A percentile compares a stretch with the other conserved stretches of the same genome.
phyloP scores from a whole-genome alignment of 2,888 invertebrate genomes.

The Anthrax anthrax region DNA sequence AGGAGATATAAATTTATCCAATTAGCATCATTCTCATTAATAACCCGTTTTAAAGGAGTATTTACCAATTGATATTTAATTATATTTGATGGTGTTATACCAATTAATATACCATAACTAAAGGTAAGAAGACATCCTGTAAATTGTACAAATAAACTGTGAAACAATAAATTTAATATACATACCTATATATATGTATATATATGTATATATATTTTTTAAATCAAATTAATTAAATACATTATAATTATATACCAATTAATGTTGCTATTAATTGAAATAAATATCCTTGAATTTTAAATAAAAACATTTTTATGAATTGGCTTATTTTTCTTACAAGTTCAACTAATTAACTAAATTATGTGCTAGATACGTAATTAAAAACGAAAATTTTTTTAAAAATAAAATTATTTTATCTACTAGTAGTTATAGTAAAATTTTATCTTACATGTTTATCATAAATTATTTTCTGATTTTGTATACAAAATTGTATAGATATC shows the following conservation, averaged over 20 bases:
- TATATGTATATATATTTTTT: too few relatives aligned
- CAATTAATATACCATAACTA: conserved; percentile 28
- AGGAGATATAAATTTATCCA: conserved; percentile 23
- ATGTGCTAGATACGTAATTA: too few relatives aligned
- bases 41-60: conserved; percentile 20
- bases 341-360: too few relatives aligned
- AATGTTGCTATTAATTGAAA: conserved; percentile 5
- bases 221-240: neutral
- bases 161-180: conserved; percentile 3
- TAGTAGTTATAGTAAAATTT: too few relatives aligned
- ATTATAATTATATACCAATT: conserved; percentile 6
- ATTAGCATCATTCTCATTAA: conserved; percentile 19
- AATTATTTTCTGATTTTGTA: too few relatives aligned
- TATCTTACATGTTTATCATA: too few relatives aligned
- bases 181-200: too few relatives aligned
- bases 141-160: neutral
- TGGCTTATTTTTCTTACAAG: too few relatives aligned
- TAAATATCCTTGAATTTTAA: conserved; percentile 6
- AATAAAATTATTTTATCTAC: too few relatives aligned
- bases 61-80: conserved; percentile 19
- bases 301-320: conserved; percentile 2
- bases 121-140: conserved; percentile 24
- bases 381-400: too few relatives aligned
- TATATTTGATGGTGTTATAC: conserved; percentile 25
- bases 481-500: too few relatives aligned